phyloP scores from a whole-genome alignment of 2,113 vertebrate genomes.

The Laticauda colubrina region DNA sequence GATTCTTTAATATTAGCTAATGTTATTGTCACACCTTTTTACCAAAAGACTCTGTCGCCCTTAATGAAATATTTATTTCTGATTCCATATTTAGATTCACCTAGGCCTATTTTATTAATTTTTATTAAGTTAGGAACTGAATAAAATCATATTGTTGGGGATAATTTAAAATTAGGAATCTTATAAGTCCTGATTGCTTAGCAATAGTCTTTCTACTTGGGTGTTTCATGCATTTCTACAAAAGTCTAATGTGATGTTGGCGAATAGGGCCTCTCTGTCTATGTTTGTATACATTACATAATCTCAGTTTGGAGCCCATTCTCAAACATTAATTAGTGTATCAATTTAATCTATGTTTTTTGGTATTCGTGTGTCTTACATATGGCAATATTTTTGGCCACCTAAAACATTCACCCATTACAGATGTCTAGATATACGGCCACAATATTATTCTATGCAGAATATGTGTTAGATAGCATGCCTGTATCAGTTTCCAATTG shows the following conservation, averaged over 20 bases:
- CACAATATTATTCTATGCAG: background rate
- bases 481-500: background rate
- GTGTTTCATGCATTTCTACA: background rate
- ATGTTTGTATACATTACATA: no score
- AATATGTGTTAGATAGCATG: background rate
- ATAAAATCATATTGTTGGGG: background rate
- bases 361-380: background rate
- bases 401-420: background rate
- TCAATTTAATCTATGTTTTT: background rate
- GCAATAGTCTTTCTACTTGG: background rate
- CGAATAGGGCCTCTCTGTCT: background rate
- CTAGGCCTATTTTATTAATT: background rate
- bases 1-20: background rate
- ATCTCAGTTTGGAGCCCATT: no score
- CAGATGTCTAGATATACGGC: background rate
- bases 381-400: background rate
- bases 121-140: background rate
- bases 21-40: background rate
- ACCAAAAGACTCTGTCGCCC: background rate
- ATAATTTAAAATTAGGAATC: background rate
- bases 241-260: background rate
- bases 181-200: background rate
- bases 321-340: background rate
- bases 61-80: background rate
- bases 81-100: background rate